Evolutionary conservation across 1,140 invertebrate genomes (phyloP).

Genomic region (Brevipalpus yothersi): DNA sequence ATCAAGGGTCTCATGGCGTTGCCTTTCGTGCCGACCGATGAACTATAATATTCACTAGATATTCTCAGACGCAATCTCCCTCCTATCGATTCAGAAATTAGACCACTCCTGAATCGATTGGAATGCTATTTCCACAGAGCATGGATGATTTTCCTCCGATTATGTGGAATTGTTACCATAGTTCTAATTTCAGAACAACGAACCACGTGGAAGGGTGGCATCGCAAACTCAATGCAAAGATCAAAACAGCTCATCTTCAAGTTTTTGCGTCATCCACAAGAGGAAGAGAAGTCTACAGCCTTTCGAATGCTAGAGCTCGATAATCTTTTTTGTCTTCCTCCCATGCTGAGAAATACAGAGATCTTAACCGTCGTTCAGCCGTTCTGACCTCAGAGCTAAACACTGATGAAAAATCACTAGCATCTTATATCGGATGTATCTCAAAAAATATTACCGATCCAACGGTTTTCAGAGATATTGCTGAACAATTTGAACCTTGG

Average conservation of each 20-base stretch:
- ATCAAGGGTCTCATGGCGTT: neutral
- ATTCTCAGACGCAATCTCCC: neutral
- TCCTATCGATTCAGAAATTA: neutral
- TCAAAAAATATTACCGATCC: too few relatives aligned
- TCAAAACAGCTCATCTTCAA: neutral
- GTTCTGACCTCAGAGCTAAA: too few relatives aligned
- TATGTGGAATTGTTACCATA: neutral
- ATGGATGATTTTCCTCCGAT: neutral
- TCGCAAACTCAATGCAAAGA: neutral
- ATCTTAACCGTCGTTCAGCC: too few relatives aligned
- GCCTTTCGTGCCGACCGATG: neutral
- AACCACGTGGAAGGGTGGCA: neutral
- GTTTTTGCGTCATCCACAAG: neutral
- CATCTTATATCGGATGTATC: too few relatives aligned
- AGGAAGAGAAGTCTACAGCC: neutral
- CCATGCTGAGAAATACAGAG: too few relatives aligned
- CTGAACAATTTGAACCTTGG: too few relatives aligned
- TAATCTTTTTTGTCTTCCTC: too few relatives aligned
- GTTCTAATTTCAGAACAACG: neutral
- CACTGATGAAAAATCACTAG: too few relatives aligned
- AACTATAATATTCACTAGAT: neutral
- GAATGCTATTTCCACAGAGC: neutral
- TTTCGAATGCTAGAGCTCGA: too few relatives aligned
- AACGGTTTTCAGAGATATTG: too few relatives aligned
- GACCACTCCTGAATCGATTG: neutral